Evolutionary conservation across 2,113 vertebrate genomes (phyloP).

Genomic region (Campylorhamphus procurvoides): DNA sequence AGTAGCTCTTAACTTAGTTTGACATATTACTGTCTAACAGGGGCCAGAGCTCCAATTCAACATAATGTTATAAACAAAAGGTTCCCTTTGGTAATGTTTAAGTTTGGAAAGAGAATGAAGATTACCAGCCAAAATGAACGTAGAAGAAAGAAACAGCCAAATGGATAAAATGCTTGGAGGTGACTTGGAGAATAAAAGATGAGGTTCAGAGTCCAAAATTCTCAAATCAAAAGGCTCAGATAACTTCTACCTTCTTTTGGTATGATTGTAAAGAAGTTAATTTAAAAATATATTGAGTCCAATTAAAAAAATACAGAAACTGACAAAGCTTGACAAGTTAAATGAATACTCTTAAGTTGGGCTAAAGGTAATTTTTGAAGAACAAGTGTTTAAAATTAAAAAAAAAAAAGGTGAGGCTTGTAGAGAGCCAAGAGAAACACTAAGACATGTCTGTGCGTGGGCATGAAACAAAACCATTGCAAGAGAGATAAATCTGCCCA

Average conservation of each 20-base stretch:
- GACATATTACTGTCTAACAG: background rate
- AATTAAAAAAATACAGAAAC: background rate
- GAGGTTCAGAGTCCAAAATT: background rate
- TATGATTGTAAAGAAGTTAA: background rate
- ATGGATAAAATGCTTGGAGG: background rate
- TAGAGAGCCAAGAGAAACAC: background rate
- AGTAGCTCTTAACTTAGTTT: background rate
- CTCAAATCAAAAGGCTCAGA: background rate
- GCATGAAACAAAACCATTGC: background rate
- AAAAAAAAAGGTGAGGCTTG: background rate
- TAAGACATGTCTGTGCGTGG: background rate
- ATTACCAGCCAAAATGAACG: background rate
- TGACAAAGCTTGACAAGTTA: background rate
- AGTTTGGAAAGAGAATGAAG: background rate
- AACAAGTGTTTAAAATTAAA: background rate
- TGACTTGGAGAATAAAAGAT: background rate
- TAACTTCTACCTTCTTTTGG: background rate
- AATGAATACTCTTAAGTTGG: background rate
- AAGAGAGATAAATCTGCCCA: background rate
- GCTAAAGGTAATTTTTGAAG: background rate
- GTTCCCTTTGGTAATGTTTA: background rate
- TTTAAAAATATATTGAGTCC: background rate
- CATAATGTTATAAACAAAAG: background rate
- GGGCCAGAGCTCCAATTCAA: background rate
- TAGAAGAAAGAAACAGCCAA: background rate